Evolutionary conservation across 2,797 vertebrate genomes (phyloP).

Genomic region (Cirrhinus molitorella): DNA sequence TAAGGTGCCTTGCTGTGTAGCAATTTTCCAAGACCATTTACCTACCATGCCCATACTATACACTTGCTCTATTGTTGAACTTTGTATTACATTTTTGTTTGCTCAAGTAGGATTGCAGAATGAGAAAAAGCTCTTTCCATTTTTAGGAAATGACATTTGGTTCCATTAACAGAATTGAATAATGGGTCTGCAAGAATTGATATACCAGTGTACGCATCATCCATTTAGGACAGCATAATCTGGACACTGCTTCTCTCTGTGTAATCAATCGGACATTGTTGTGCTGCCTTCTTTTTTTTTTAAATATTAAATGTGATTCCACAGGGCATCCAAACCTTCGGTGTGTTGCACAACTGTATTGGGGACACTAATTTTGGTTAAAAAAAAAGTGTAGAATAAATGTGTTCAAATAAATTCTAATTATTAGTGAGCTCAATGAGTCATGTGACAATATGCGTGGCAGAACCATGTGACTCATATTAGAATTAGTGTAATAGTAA

Average conservation of each 20-base stretch:
- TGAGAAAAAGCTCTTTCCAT: not conserved
- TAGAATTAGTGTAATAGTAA: not conserved
- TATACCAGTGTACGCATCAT: constrained; percentile 13
- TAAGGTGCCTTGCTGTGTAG: not conserved
- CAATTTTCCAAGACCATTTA: not conserved
- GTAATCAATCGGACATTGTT: constrained; percentile 26
- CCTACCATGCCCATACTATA: not conserved
- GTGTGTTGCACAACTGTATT: not conserved
- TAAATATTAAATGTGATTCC: not conserved
- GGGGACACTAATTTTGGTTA: not conserved
- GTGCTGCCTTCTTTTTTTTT: not conserved
- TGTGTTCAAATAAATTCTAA: not conserved
- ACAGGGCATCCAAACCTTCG: not conserved
- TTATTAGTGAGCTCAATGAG: not conserved
- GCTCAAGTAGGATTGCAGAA: not conserved
- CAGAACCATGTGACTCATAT: not conserved
- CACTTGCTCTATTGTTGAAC: not conserved
- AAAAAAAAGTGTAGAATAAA: not conserved
- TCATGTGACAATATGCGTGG: not conserved
- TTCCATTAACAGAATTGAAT: constrained; percentile 15
- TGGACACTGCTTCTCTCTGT: not conserved
- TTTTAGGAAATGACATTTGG: constrained; percentile 4
- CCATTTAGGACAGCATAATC: not conserved
- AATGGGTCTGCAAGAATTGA: not conserved
- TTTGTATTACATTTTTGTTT: not conserved